Evolutionary conservation across 2,797 vertebrate species (phyloP).

Genomic region (Enteromius anoplus): DNA sequence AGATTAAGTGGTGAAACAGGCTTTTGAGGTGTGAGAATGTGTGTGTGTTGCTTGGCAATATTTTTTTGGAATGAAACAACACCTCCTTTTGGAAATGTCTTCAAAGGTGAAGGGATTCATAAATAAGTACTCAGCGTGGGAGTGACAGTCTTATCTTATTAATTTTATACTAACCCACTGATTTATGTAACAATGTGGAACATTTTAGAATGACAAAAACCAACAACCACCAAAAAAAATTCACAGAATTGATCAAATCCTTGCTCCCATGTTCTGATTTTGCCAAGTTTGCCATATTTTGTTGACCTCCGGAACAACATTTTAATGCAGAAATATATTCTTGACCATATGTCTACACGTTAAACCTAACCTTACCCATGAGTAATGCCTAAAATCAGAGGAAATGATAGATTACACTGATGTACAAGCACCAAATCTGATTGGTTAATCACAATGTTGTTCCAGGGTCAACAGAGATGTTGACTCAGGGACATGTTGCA

Average conservation of each 20-base stretch:
- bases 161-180: not conserved
- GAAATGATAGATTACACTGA: too few species aligned
- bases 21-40: slow-evolving; percentile 48
- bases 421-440: too few species aligned
- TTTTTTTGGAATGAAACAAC: not conserved
- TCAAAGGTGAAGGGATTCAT: not conserved
- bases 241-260: not conserved
- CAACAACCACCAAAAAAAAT: not conserved
- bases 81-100: not conserved
- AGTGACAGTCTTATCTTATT: not conserved
- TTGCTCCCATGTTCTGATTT: not conserved
- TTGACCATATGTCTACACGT: too few species aligned
- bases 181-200: not conserved
- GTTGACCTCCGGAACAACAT: too few species aligned
- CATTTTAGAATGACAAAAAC: not conserved
- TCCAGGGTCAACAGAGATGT: too few species aligned
- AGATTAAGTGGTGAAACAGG: slow-evolving; percentile 29
- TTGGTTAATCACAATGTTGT: too few species aligned
- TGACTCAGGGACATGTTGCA: too few species aligned
- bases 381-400: too few species aligned
- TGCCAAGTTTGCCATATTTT: too few species aligned
- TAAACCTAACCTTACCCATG: too few species aligned
- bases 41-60: slow-evolving; percentile 26
- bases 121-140: not conserved
- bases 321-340: too few species aligned